Percentiles rank a stretch among this genome's conserved stretches.
phyloP scores from a whole-genome alignment of 2,113 vertebrate species.

The Brachyistius frenatus region DNA sequence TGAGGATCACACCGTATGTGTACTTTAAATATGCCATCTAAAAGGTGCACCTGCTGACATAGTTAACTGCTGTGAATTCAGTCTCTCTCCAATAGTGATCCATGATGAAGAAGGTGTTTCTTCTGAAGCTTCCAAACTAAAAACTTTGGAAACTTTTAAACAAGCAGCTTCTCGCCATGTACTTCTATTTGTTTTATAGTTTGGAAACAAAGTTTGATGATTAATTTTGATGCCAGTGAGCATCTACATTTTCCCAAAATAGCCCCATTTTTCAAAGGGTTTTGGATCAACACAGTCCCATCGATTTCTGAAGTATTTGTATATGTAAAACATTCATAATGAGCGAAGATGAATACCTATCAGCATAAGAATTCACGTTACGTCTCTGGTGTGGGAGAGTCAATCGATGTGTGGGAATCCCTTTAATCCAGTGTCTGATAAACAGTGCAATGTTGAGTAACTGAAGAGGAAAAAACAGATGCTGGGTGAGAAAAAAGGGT shows the following conservation, averaged over 20 bases:
- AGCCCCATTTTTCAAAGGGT: conserved; percentile 35
- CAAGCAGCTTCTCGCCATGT: background rate
- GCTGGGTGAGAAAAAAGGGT: background rate
- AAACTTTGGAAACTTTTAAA: too few relatives aligned
- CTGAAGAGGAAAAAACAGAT: background rate
- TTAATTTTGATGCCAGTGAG: conserved; percentile 18
- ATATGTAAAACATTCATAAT: conserved; percentile 31
- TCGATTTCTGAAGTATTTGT: conserved; percentile 44
- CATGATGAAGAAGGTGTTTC: conserved; percentile 3
- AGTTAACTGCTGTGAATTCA: conserved; percentile 3
- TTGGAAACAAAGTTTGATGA: conserved; percentile 19
- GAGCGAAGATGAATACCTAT: conserved; percentile 27
- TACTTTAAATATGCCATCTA: background rate
- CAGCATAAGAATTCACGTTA: background rate
- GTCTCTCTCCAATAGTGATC: background rate
- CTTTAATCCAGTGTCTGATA: background rate
- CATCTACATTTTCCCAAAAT: conserved; percentile 1
- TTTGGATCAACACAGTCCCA: conserved; percentile 33
- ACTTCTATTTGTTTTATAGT: conserved; percentile 1
- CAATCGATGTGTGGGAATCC: background rate
- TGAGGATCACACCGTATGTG: background rate
- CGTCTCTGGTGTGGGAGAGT: background rate
- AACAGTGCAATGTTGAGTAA: background rate
- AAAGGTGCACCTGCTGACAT: conserved; percentile 15
- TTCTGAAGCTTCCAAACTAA: background rate